Base-by-base conservation (phyloP, 35 echinoderm and acorn worm genomes). In the Chiridota heheva region DNA sequence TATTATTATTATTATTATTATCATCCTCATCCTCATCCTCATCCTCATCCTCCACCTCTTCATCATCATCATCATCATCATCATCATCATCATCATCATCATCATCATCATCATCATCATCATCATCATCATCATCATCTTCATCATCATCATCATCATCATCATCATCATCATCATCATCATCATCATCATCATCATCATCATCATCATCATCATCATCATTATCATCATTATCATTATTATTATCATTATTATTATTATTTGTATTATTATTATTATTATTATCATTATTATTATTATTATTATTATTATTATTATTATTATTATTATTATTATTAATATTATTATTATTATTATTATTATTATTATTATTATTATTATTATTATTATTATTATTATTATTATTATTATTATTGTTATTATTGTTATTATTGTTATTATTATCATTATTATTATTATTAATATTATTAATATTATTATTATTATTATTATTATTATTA, bases 31-130 rank as follows among this genome's bases (percentile, higher is more conserved):
- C n/a, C n/a, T n/a, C n/a, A n/a, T n/a, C n/a, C n/a, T n/a, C n/a
- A n/a, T n/a, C n/a, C n/a, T n/a, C n/a, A n/a, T n/a, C n/a, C n/a
- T n/a, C n/a, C n/a, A n/a, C n/a, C n/a, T n/a, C n/a, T n/a, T n/a
- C n/a, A n/a, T n/a, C n/a, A n/a, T n/a, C n/a, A n/a, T n/a, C n/a
- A n/a, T n/a, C n/a, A n/a, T n/a, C n/a, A n/a, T n/a, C n/a, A n/a
- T n/a, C n/a, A n/a, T n/a, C 47, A 51, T n/a, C 47, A 51, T n/a
- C 47, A 51, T n/a, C 47, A 51, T n/a, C 47, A 51, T n/a, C 47
- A 51, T n/a, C 47, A 51, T n/a, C 47, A 51, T n/a, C 47, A 51
- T n/a, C 47, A 51, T n/a, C 47, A 51, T n/a, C 47, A 51, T n/a
- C 47, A 51, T n/a, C 47, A 51, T n/a, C 47, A 51, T n/a, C 47